Evolutionary conservation across 1,140 invertebrate species (phyloP).

Genomic region (Oryctes rhinoceros): DNA sequence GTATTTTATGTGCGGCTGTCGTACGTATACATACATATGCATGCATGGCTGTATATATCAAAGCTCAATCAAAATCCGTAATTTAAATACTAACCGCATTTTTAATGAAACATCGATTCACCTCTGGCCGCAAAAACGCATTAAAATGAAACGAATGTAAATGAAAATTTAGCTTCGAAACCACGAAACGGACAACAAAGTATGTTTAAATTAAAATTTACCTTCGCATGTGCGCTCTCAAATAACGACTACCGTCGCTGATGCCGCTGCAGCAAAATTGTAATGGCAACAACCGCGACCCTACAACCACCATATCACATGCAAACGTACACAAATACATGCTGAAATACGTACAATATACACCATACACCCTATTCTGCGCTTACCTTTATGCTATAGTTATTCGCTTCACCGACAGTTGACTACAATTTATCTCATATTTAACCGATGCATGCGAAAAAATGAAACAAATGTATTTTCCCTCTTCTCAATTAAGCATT

Average conservation of each 20-base stretch:
- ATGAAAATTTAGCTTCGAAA: conserved; percentile 45
- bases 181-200: conserved; percentile 42
- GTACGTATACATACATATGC: not conserved
- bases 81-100: conserved; percentile 50
- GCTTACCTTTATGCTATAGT: too few relatives aligned
- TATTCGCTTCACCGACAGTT: too few relatives aligned
- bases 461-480: too few relatives aligned
- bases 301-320: too few relatives aligned
- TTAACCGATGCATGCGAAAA: too few relatives aligned
- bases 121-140: conserved; percentile 45
- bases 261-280: not conserved
- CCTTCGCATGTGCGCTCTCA: not conserved
- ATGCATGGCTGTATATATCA: conserved; percentile 2
- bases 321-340: too few relatives aligned
- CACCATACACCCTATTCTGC: too few relatives aligned
- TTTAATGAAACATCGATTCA: conserved; percentile 51
- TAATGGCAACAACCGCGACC: not conserved
- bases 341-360: too few relatives aligned
- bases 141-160: conserved; percentile 47
- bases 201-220: conserved; percentile 44
- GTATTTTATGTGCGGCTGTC: too few relatives aligned
- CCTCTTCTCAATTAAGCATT: too few relatives aligned
- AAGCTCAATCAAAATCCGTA: conserved; percentile 49
- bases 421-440: too few relatives aligned
- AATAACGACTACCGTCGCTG: conserved; percentile 6